Percentiles rank a stretch among this genome's conserved stretches.
Conservation (phyloP, 2,888 invertebrate species). For the Strigamia transsilvanica region DNA sequence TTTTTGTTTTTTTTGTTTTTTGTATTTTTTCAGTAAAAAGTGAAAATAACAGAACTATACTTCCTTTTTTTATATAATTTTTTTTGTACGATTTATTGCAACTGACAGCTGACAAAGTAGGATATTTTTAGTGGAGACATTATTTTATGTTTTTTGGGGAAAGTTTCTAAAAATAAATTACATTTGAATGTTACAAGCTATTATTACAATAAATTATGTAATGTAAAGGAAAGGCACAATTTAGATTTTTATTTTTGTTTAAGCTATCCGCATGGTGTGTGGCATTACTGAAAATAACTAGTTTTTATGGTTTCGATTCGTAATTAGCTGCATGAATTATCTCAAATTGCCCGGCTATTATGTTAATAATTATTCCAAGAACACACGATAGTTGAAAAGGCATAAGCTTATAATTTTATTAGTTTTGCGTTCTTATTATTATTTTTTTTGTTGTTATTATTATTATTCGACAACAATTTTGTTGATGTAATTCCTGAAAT, state of each 20-base stretch:
- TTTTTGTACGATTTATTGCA: not conserved
- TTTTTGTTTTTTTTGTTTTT: not conserved
- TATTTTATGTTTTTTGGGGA: conserved; percentile 1
- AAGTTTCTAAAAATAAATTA: not conserved
- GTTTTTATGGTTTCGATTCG: not conserved
- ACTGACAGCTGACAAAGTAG: not conserved
- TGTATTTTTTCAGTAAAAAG: not conserved
- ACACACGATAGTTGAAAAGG: not conserved
- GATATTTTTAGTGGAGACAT: not conserved
- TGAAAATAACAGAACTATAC: not conserved
- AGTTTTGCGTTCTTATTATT: not conserved
- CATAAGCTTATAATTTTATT: not conserved
- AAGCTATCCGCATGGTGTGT: not conserved
- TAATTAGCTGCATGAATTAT: not conserved
- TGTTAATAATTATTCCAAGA: not conserved
- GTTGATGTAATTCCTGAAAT: too few species aligned
- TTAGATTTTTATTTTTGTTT: too few species aligned
- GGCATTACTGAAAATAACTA: not conserved
- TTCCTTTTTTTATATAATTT: not conserved
- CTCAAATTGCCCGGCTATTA: not conserved
- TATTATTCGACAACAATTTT: too few species aligned
- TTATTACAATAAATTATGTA: too few species aligned
- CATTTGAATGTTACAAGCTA: not conserved
- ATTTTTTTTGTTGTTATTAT: too few species aligned
- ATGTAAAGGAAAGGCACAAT: too few species aligned